Base-by-base conservation (phyloP, 2,797 vertebrate genomes). In the Valencia hispanica region DNA sequence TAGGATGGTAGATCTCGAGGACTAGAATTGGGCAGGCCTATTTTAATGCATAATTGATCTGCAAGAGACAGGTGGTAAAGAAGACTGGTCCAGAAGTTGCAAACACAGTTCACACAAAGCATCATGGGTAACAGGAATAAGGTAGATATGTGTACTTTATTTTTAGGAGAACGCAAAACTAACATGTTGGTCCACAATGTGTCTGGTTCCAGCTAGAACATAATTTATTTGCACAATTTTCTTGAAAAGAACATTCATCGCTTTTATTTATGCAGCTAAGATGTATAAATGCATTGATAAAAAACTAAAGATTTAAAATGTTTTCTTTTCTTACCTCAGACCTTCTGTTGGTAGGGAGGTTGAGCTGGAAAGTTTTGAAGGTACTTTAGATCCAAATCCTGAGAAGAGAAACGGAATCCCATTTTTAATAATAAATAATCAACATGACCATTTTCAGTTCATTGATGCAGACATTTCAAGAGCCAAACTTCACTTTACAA, bases 371-470 rank as follows among this genome's bases (percentile, higher is more conserved):
- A 96, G 90, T 86, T 94, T 96, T 80, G 91, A 36, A 14, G 94
- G 84, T 65, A 94, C 89, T 90, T 95, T 95, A 83, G 95, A 92
- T 92, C 92, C 95, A 95, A 97, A 95, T 93, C 94, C 97, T 99
- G 45, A 36, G n/a, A 55, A 87, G 70, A 87, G 51, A 86, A 45
- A 77, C 0, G 36, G 48, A 22, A 86, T 2, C 14, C 10, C 7
- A 1, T 3, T 5, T 5, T 78, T 17, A 79, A 72, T 50, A 34
- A 7, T 63, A 0, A 50, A 45, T 43, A 34, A 77, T 14, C 70
- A 66, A 69, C 3, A 59, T 51, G 51, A 68, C 9, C 7, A 68
- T 18, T 43, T 36, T 51, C 48, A 25, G 47, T 8, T 70, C 1
- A 36, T 10, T 25, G 11, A 39, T 51, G 32, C 69, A 51, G 48